Evolutionary conservation across 2,888 invertebrate species (phyloP), one percentile per base, ranked within the genome.

Genomic region (Biston stratarius): DNA sequence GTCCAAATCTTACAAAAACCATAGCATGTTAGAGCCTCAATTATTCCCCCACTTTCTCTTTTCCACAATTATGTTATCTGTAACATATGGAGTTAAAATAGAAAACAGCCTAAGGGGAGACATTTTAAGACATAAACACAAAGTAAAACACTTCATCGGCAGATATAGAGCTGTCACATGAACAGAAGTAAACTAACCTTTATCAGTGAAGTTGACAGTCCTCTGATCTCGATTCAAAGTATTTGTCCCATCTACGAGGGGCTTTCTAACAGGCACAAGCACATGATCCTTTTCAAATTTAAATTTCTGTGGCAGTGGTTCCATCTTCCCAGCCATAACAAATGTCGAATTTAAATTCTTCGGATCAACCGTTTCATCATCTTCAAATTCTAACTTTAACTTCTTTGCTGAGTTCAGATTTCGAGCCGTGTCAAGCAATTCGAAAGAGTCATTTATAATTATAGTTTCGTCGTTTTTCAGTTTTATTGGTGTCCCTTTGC

Each of bases 331-430:
- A 5, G 87, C 85, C 68, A 94, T 74, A 9, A 94, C 92, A 69
- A 94, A 93, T 0, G 94, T 94, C 0, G 93, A 94, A 71, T 94
- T 94, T 78, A 94, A 80, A 67, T 91, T 84, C 0, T 87, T 87
- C 0, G 89, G 83, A 55, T 93, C 88, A 5, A 94, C 83, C 1
- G 73, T 60, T 0, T 75, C 80, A 66, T 74, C 83, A 66, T 91
- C 91, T 69, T 91, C 89, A 0, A 88, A 51, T 38, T 90, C 88
- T 6, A 63, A 81, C 67, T 90, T 94, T 0, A 88, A 47, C 74
- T 93, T 93, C 77, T 92, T 94, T 0, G 87, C 90, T 0, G 90
- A 89, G 71, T 84, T 87, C 56, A 90, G 56, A 42, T 83, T 89
- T 38, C 80, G 82, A 0, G 86, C 87, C 0, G 83, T 76, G 63